phyloP scores from a whole-genome alignment of 2,113 vertebrate genomes.

The Morone saxatilis region DNA sequence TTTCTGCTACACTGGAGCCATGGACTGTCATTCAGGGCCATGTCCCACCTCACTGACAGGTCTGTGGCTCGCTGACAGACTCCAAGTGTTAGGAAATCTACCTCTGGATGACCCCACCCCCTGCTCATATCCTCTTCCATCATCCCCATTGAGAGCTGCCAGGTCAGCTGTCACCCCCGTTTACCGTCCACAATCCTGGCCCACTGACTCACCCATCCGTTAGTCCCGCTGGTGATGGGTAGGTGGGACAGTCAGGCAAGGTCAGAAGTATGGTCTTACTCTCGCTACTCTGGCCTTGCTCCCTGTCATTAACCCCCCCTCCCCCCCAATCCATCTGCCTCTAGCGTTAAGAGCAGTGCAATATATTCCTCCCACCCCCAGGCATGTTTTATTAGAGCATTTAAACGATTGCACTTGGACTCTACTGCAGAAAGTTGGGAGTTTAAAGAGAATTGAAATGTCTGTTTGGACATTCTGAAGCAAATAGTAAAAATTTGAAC shows the following conservation, averaged over 20 bases:
- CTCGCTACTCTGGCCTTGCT: conserved; percentile 73
- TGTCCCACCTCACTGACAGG: conserved; percentile 46
- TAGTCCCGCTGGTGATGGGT: conserved; percentile 57
- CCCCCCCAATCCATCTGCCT: conserved; percentile 64
- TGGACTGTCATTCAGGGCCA: conserved; percentile 59
- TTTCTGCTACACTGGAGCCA: conserved; percentile 16
- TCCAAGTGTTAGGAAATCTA: conserved; percentile 64
- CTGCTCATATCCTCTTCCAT: conserved; percentile 59
- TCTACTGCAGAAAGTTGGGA: conserved; percentile 37
- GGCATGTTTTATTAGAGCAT: conserved; percentile 61
- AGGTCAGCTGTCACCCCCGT: conserved; percentile 76
- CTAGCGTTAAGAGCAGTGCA: conserved; percentile 50
- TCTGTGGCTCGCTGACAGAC: conserved; percentile 48
- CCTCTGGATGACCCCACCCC: conserved; percentile 66
- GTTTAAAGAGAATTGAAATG: conserved; percentile 21
- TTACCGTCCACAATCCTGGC: conserved; percentile 59
- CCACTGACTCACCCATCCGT: conserved; percentile 66
- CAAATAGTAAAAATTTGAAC: neutral
- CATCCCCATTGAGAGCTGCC: conserved; percentile 56
- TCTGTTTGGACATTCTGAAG: conserved; percentile 1
- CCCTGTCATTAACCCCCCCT: conserved; percentile 57
- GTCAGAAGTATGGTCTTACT: conserved; percentile 65
- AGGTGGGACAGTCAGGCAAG: conserved; percentile 69
- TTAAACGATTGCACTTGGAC: conserved; percentile 47
- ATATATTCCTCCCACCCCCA: conserved; percentile 52